Conservation (phyloP, 2,113 vertebrate species). For the Rhodinocichla rosea region DNA sequence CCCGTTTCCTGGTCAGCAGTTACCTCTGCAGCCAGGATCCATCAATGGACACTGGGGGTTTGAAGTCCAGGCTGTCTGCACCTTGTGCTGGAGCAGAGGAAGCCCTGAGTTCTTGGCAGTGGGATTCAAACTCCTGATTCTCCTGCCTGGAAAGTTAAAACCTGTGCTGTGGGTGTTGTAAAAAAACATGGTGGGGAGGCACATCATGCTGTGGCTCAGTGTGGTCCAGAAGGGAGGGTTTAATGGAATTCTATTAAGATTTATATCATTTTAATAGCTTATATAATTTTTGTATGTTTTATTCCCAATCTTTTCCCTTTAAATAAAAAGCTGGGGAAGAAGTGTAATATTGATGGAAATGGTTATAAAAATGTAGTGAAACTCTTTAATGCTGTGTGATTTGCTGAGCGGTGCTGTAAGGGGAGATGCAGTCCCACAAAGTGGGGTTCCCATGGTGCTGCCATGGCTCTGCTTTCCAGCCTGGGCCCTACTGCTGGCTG, state of each 20-base stretch:
- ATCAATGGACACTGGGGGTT: neutral
- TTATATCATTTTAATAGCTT: neutral
- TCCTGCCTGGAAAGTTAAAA: neutral
- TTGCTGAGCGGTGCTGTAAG: neutral
- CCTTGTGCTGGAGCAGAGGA: neutral
- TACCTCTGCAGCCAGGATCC: neutral
- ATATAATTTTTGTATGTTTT: neutral
- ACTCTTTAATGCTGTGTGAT: neutral
- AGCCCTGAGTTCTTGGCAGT: neutral
- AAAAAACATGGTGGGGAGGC: neutral
- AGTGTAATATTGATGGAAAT: neutral
- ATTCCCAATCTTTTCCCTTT: neutral
- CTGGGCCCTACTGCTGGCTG: neutral
- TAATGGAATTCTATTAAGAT: neutral
- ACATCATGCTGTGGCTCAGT: neutral
- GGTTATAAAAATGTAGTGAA: neutral
- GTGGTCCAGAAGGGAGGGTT: neutral
- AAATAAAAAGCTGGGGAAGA: neutral
- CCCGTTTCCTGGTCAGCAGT: neutral
- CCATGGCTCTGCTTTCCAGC: neutral
- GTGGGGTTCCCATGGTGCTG: fast-evolving
- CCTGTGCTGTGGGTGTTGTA: neutral
- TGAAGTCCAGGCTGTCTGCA: neutral
- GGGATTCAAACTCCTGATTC: neutral
- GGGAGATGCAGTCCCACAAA: neutral